Evolutionary conservation across 2,888 invertebrate genomes (phyloP), one percentile per base, ranked within the genome.

Genomic region (Ormyrus rosae): DNA sequence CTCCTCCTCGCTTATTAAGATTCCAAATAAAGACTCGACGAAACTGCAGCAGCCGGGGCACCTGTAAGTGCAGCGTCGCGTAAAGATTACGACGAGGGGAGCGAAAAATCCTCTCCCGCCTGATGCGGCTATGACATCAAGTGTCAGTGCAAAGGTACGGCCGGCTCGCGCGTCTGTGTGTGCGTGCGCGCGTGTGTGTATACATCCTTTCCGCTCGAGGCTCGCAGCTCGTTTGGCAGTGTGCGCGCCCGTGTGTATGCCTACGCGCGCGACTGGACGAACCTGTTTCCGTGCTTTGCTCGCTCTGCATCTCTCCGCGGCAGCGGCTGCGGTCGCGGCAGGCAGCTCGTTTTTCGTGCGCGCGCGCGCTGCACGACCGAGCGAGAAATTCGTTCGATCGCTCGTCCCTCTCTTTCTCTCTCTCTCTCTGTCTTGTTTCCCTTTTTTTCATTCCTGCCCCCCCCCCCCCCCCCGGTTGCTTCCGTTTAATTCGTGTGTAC

Each of bases 271-370:
- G 71, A 81, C 81, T 81, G 75, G 81, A 75, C 81, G 81, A 81
- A 81, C 81, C 81, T 81, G 81, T 81, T 81, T 81, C 76, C 81
- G 68, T 51, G 72, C 76, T 74, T 50, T 46, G 78, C 72, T 48
- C 63, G 69, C 55, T 69, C 68, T 63, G 77, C 78, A 67, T 74
- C 56, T 58, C 11, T 58, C 34, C 34, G 51, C 68, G 7, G 48
- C 50, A 48, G 11, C 76, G 8, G 58, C 65, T 19, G 45, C 56
- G 11, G 51, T 60, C 51, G 65, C 58, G 10, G 50, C 58, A 46
- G 34, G 63, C 79, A n/a, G 69, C 73, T 74, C 79, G 74, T 70
- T 79, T 69, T 73, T 65, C 65, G 64, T 53, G 58, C 9, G 34
- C n/a, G n/a, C 48, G 55, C 7, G 68, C 7, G 61, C 34, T 53